These are phyloP conservation scores for Schrankia costaestrigalis DNA, from an alignment of 2,888 invertebrate species.

Conservation along the genomic window DNA sequence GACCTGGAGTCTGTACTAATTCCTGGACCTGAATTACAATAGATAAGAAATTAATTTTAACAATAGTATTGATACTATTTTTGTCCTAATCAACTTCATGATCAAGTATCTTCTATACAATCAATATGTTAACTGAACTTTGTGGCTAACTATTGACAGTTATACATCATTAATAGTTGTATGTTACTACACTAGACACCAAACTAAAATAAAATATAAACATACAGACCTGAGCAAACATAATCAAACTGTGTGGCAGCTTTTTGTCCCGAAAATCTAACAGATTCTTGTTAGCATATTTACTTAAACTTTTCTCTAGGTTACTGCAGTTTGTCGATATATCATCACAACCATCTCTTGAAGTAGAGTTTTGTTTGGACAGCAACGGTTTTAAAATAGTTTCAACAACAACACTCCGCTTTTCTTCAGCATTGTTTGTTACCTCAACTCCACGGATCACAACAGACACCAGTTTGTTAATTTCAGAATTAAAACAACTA, in stretches of 20 bases:
- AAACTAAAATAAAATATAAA: neutral
- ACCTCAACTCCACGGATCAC: slow-evolving; percentile 90
- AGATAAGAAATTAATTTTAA: too few species aligned
- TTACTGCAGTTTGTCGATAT: slow-evolving; percentile 25
- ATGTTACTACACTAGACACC: too few species aligned
- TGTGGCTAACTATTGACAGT: too few species aligned
- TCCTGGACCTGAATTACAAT: too few species aligned
- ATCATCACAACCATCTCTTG: slow-evolving; percentile 34
- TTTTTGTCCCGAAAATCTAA: slow-evolving; percentile 87
- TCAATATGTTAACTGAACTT: too few species aligned
- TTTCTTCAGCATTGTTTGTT: slow-evolving; percentile 86
- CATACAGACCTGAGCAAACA: slow-evolving; percentile 88
- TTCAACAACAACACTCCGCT: slow-evolving; percentile 65
- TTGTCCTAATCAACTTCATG: too few species aligned
- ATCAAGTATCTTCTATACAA: too few species aligned
- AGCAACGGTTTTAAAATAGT: slow-evolving; percentile 73
- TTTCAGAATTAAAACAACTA: slow-evolving; percentile 93
- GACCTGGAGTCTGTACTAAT: too few species aligned
- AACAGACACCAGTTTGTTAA: slow-evolving; percentile 90
- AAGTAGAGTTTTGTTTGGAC: slow-evolving; percentile 67
- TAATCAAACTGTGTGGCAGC: slow-evolving; percentile 88
- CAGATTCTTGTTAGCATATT: slow-evolving; percentile 45
- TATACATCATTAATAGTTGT: too few species aligned
- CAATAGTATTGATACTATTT: too few species aligned
- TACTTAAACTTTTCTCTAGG: slow-evolving; percentile 39